Evolutionary conservation across 2,797 vertebrate genomes (phyloP).

Genomic region (Diglossa cyanea): DNA sequence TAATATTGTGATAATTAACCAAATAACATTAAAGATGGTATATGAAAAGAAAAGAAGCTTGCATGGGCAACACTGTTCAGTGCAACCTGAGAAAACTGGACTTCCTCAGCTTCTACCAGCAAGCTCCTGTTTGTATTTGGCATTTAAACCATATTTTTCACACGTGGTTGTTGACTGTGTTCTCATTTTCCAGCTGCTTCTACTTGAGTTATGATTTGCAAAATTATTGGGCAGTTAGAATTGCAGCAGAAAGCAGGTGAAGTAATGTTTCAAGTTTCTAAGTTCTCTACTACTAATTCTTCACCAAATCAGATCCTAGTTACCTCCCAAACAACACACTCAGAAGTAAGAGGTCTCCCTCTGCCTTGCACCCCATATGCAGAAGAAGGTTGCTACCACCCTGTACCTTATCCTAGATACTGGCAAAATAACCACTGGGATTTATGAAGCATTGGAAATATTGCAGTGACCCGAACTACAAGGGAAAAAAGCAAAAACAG

Average conservation of each 20-base stretch:
- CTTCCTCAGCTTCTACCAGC: neutral
- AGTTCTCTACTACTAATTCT: neutral
- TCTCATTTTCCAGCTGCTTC: neutral
- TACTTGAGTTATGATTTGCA: neutral
- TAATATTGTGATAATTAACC: neutral
- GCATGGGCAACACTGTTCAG: neutral
- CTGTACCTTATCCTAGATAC: neutral
- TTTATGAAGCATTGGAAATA: neutral
- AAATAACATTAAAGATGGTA: neutral
- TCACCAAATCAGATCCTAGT: neutral
- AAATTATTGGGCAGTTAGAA: neutral
- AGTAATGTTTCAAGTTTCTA: neutral
- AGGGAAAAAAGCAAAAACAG: accelerated
- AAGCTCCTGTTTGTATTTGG: neutral
- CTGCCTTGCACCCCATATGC: neutral
- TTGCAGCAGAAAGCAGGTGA: neutral
- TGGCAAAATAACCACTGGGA: neutral
- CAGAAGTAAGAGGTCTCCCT: neutral
- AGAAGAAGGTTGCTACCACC: neutral
- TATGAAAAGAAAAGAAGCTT: neutral
- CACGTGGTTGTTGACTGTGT: neutral
- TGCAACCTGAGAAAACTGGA: neutral
- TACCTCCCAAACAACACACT: neutral
- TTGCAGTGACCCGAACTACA: neutral
- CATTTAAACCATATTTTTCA: neutral